Conservation (phyloP, 2,888 invertebrate genomes). For the Agonum fuliginosum region DNA sequence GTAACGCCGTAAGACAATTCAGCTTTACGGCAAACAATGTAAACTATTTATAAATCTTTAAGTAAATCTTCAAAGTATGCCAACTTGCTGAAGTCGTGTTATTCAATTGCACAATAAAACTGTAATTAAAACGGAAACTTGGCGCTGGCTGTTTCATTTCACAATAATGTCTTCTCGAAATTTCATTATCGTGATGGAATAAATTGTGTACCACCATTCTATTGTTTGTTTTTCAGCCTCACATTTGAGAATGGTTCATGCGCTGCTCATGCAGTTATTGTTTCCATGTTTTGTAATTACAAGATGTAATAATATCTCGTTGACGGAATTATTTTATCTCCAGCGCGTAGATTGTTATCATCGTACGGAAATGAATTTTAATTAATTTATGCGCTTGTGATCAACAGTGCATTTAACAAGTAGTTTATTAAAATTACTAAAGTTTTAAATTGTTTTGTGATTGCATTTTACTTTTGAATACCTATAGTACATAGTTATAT, state of each 20-base stretch:
- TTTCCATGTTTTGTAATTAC: background rate
- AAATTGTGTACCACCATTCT: slow-evolving; percentile 23
- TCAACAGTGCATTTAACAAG: no score
- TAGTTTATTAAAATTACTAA: no score
- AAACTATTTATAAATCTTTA: slow-evolving; percentile 55
- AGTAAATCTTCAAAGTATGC: slow-evolving; percentile 52
- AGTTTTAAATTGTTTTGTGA: no score
- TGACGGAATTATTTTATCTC: background rate
- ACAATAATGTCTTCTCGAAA: slow-evolving; percentile 52
- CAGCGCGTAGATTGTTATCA: slow-evolving; percentile 2
- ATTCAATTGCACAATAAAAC: slow-evolving; percentile 57
- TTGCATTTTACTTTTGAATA: no score
- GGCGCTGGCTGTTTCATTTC: slow-evolving; percentile 40
- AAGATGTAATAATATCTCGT: background rate
- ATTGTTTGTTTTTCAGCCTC: slow-evolving; percentile 40
- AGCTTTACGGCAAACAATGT: slow-evolving; percentile 45
- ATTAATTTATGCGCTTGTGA: background rate
- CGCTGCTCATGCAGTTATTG: background rate
- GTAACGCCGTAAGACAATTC: slow-evolving; percentile 11
- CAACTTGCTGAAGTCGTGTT: slow-evolving; percentile 49
- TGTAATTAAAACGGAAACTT: slow-evolving; percentile 58
- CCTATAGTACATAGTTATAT: no score
- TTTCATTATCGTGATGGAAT: slow-evolving; percentile 47
- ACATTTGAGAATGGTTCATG: background rate
- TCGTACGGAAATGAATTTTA: background rate